A percentile compares a stretch with the other conserved stretches of the same genome.
Conservation (phyloP, 2,113 vertebrate genomes). For the Petroica traversi region DNA sequence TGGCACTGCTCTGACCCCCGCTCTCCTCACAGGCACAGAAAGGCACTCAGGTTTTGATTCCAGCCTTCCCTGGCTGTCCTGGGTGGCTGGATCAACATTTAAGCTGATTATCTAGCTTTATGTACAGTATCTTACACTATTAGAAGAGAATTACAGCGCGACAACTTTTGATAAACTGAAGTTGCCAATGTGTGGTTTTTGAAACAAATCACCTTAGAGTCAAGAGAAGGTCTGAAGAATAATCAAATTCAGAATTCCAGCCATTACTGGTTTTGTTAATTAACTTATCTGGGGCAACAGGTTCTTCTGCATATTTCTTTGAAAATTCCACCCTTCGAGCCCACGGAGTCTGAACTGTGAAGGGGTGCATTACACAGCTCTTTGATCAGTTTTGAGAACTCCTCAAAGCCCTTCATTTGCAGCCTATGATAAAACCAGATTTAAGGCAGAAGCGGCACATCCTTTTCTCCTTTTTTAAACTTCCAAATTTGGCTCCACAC, state of each 20-base stretch:
- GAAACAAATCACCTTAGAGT: not conserved
- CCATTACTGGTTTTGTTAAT: constrained; percentile 26
- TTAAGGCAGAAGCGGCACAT: not conserved
- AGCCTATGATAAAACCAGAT: not conserved
- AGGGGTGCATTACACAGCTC: not conserved
- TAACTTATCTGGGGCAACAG: constrained; percentile 30
- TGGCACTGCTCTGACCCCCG: not conserved
- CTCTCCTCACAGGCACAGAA: not conserved
- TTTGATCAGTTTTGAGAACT: constrained; percentile 8
- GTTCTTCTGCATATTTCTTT: constrained; percentile 33
- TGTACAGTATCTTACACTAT: not conserved
- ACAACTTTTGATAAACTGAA: not conserved
- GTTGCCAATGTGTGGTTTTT: not conserved
- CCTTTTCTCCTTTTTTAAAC: not conserved
- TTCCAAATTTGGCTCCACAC: not conserved
- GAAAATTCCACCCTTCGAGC: not conserved
- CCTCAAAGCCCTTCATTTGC: not conserved
- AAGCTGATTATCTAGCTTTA: not conserved
- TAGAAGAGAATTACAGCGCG: not conserved
- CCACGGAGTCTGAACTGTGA: not conserved
- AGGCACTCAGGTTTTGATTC: not conserved
- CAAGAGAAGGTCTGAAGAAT: not conserved
- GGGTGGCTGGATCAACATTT: not conserved
- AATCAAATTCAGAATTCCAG: constrained; percentile 2
- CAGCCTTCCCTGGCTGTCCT: not conserved